Evolutionary conservation across 2,113 vertebrate genomes (phyloP).

Genomic region (Upupa epops): DNA sequence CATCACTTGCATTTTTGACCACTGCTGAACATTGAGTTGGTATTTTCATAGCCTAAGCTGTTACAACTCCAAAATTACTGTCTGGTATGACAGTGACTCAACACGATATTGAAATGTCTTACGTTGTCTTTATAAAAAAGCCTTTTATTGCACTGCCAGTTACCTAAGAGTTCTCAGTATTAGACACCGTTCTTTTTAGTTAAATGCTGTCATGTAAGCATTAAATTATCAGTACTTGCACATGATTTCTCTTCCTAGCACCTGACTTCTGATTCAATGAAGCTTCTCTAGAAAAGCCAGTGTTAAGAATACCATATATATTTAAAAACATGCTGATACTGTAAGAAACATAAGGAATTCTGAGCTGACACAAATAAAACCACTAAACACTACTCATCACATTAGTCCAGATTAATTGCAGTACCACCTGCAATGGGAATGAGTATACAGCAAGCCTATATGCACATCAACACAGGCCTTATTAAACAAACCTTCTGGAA

Average conservation of each 20-base stretch:
- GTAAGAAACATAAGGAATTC: background rate
- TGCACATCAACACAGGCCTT: background rate
- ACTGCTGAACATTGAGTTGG: background rate
- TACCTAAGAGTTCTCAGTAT: background rate
- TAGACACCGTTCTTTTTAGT: background rate
- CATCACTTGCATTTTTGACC: background rate
- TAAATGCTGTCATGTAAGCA: background rate
- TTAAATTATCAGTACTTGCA: background rate
- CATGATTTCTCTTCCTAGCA: background rate
- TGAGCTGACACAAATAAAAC: background rate
- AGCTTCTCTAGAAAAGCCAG: background rate
- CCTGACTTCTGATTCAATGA: background rate
- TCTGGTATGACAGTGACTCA: background rate
- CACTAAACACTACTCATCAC: background rate
- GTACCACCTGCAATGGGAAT: background rate
- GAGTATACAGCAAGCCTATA: background rate
- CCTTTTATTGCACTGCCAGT: background rate
- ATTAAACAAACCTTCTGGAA: background rate
- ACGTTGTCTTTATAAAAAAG: background rate
- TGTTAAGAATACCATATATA: background rate
- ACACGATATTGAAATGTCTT: background rate
- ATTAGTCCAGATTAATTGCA: background rate
- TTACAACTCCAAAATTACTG: background rate
- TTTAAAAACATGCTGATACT: background rate
- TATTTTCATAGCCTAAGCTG: background rate